Base-by-base conservation (phyloP, 2,888 invertebrate genomes). In the Spodoptera exigua region DNA sequence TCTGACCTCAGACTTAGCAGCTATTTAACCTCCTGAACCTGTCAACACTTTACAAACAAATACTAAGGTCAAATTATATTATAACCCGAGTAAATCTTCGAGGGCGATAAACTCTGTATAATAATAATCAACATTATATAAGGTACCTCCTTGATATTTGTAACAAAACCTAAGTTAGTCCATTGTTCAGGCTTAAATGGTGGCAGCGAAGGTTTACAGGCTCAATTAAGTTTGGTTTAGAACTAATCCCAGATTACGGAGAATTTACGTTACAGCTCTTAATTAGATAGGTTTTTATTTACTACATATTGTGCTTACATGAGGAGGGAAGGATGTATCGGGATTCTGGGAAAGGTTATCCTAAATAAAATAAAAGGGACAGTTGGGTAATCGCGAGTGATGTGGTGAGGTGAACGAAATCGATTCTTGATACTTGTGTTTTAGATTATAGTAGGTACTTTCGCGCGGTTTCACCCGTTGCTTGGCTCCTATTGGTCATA, bases 121-220 rank as follows among this genome's bases (percentile, higher is more conserved):
- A 67, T 65, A 36, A 67, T 71, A 71, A 52, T 71, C 40, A 65
- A 39, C 49, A 46, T 58, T 52, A n/a, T n/a, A n/a, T n/a, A 43
- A 51, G 34, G 3, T 18, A 39, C 40, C 35, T 64, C 70, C 51
- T 56, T 55, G 64, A 63, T 63, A 68, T 63, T 63, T 61, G 63
- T 63, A 61, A 58, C 72, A 39, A 21, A 67, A 57, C 51, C 45
- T 47, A 35, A 65, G 41, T 53, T 35, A 3, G 32, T 14, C 51
- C 47, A 60, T 72, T 72, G 55, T 66, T 54, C 18, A 4, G 54
- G 66, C 52, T 66, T 59, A 65, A 66, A 34, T 54, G 47, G 47
- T 37, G 45, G 43, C 18, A 41, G 39, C 34, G 4, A 27, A 56
- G 45, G 57, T 65, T 68, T 71, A 72, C 52, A 48, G 37, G 13